Conservation (phyloP, 2,888 invertebrate species). For the Agrotis clavis region DNA sequence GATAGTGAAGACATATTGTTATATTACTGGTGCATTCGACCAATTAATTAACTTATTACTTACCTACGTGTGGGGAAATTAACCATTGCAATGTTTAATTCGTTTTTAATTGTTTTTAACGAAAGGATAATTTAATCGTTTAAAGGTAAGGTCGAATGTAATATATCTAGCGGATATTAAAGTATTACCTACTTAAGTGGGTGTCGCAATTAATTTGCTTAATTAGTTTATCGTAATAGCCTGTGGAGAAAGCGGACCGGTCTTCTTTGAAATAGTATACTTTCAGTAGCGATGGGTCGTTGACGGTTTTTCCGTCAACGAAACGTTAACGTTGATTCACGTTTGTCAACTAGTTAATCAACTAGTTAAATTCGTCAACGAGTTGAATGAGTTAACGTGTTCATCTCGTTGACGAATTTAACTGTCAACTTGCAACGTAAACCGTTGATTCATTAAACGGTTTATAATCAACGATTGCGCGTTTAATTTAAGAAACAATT, state of each 20-base stretch:
- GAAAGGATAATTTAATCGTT: constrained; percentile 13
- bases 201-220: background rate
- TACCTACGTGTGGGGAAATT: background rate
- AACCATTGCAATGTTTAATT: background rate
- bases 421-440: too few species aligned
- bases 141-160: background rate
- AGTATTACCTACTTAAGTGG: background rate
- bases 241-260: background rate
- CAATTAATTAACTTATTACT: constrained; percentile 7
- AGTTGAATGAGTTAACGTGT: too few species aligned
- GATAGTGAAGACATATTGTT: constrained; percentile 3
- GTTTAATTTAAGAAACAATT: too few species aligned
- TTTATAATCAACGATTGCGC: too few species aligned
- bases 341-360: too few species aligned
- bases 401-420: too few species aligned
- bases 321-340: too few species aligned
- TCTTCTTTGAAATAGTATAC: background rate
- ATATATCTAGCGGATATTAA: background rate
- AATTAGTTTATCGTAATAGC: background rate
- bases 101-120: constrained; percentile 6
- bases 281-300: too few species aligned
- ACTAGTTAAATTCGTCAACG: too few species aligned
- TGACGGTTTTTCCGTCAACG: too few species aligned
- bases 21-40: background rate
- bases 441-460: too few species aligned